These are phyloP conservation scores for Poeciliopsis turneri DNA, from an alignment of 2,797 vertebrate species.

Conservation along the genomic window DNA sequence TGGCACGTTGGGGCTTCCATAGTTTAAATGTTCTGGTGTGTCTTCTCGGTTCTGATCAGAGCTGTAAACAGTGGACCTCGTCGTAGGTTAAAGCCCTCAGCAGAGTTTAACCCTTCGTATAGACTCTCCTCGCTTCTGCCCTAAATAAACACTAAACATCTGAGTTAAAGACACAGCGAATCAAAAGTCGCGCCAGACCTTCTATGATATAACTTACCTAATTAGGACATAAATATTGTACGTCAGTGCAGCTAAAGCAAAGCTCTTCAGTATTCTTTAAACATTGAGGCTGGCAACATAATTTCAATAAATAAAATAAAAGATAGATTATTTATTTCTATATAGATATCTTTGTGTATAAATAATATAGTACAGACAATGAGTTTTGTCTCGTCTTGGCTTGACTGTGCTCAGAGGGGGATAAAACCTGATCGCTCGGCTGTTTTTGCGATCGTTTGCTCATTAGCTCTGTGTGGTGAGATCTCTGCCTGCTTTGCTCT, in stretches of 20 bases:
- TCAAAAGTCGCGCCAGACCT: not conserved
- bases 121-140: constrained; percentile 45
- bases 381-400: constrained; percentile 47
- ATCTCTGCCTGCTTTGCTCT: not conserved
- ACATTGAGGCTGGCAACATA: constrained; percentile 26
- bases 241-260: constrained; percentile 57
- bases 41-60: constrained; percentile 71
- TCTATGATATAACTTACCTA: not conserved
- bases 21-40: not conserved
- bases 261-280: constrained; percentile 65
- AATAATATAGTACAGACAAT: constrained; percentile 71
- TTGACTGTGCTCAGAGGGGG: constrained; percentile 44
- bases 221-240: constrained; percentile 74
- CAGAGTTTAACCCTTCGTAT: not conserved
- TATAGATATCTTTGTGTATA: constrained; percentile 76
- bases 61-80: constrained; percentile 78
- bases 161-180: constrained; percentile 64
- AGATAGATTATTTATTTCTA: constrained; percentile 71
- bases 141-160: constrained; percentile 75
- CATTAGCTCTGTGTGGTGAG: constrained; percentile 3
- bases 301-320: constrained; percentile 79
- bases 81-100: constrained; percentile 38
- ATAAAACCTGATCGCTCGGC: constrained; percentile 20
- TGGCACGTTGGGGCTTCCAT: not conserved
- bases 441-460: constrained; percentile 7